Percentiles rank a stretch among this genome's conserved stretches.
Conservation (phyloP, 2,113 vertebrate species). For the Elephas maximus region DNA sequence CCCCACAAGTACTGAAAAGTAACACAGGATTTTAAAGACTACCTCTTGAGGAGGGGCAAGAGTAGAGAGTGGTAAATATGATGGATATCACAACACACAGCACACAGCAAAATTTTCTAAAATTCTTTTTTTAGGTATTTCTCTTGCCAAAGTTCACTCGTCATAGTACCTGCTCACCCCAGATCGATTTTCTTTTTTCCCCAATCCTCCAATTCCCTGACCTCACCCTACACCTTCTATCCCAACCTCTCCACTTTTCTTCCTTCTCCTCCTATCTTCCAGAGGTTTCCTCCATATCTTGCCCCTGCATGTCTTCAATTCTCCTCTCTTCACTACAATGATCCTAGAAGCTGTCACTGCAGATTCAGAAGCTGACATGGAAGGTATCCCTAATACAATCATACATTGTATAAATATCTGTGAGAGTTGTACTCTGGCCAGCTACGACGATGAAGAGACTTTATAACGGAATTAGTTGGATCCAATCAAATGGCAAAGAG, state of each 20-base stretch:
- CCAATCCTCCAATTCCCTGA: neutral
- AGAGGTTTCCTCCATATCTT: neutral
- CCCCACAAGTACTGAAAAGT: neutral
- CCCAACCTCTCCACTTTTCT: neutral
- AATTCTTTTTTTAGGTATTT: neutral
- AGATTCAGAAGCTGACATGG: neutral
- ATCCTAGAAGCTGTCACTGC: neutral
- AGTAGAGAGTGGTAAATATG: neutral
- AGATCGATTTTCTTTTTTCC: neutral
- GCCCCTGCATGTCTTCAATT: neutral
- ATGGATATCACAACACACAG: neutral
- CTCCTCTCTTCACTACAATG: neutral
- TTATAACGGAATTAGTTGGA: neutral
- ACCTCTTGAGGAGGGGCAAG: neutral
- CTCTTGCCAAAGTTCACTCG: neutral
- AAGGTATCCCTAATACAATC: neutral
- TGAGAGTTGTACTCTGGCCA: neutral
- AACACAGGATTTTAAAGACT: neutral
- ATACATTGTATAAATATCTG: neutral
- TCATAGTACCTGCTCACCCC: neutral
- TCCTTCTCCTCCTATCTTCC: neutral
- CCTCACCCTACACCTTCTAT: neutral
- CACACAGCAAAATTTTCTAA: neutral
- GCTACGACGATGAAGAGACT: neutral
- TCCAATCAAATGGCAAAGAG: neutral